A percentile compares a stretch with the other conserved stretches of the same genome.
Conservation (phyloP, 2,113 vertebrate genomes). For the Cinclus mexicanus region DNA sequence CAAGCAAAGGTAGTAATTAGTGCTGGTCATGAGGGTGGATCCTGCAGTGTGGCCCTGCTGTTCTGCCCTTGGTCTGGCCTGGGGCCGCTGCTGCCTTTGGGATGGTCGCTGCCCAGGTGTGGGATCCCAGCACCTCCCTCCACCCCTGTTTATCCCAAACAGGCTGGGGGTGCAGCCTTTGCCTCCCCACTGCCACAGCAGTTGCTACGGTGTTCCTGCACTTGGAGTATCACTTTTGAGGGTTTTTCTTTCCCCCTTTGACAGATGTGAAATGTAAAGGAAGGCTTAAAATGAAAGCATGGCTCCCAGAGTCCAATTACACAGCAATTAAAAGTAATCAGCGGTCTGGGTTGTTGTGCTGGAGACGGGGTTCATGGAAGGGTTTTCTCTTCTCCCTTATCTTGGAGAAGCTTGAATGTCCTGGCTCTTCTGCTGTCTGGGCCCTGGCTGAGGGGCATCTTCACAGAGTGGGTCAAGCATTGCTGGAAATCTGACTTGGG, state of each 20-base stretch:
- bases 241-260: background rate
- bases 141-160: background rate
- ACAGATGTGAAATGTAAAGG: background rate
- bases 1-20: conserved; percentile 20
- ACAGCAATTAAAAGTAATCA: conserved; percentile 7
- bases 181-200: rapidly evolving
- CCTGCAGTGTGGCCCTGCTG: background rate
- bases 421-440: background rate
- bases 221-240: background rate
- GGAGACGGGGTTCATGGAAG: background rate
- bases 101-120: background rate
- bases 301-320: background rate
- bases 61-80: conserved; percentile 22
- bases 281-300: background rate
- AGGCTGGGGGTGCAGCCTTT: background rate
- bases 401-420: background rate
- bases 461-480: background rate
- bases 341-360: background rate
- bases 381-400: background rate
- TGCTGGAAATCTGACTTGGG: background rate
- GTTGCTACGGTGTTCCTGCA: rapidly evolving
- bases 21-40: conserved; percentile 28
- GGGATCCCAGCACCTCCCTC: background rate
- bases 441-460: background rate
- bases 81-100: background rate